Evolutionary conservation across 2,113 vertebrate genomes (phyloP).

Genomic region (Progne subis): DNA sequence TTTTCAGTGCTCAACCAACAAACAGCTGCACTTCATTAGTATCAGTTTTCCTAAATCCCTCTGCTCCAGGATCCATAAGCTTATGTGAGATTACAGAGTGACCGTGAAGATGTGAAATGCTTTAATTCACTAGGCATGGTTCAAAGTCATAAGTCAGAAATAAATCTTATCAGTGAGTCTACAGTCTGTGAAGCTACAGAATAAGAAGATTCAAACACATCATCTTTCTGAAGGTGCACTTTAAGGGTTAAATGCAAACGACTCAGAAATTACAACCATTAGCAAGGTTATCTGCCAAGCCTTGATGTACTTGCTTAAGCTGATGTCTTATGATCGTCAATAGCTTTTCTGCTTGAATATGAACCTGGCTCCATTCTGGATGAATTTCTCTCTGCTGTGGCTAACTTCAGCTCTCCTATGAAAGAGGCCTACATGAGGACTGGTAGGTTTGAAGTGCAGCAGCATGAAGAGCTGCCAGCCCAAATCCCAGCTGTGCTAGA

Average conservation of each 20-base stretch:
- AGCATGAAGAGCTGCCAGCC: background rate
- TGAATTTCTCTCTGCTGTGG: background rate
- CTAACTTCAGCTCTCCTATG: background rate
- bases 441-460: background rate
- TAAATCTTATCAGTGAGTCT: background rate
- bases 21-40: background rate
- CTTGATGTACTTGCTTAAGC: background rate
- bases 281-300: background rate
- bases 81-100: background rate
- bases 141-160: background rate
- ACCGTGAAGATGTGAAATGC: background rate
- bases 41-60: background rate
- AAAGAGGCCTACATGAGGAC: fast-evolving
- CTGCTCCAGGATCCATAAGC: background rate
- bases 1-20: background rate
- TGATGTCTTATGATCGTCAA: background rate
- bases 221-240: background rate
- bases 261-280: background rate
- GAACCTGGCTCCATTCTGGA: background rate
- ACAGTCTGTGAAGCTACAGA: background rate
- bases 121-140: background rate
- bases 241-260: background rate
- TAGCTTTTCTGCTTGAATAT: background rate
- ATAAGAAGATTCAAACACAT: background rate
- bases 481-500: background rate